Evolutionary conservation across 1,140 invertebrate species (phyloP).

Genomic region (Parasteatoda tepidariorum): DNA sequence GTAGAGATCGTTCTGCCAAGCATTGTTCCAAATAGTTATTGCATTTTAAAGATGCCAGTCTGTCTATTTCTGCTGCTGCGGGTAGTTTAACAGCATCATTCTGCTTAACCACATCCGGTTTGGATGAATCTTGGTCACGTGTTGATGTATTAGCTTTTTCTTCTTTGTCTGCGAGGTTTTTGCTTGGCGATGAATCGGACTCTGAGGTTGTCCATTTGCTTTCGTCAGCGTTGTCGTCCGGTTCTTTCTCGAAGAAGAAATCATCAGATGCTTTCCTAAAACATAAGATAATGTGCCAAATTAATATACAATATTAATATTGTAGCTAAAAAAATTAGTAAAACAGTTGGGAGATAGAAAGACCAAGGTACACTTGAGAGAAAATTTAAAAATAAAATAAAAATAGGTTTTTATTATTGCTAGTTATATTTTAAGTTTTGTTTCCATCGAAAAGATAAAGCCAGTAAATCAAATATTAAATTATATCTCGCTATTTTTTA

Average conservation of each 20-base stretch:
- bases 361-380: no score
- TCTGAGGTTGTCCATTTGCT: not conserved
- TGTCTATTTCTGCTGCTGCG: not conserved
- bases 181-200: not conserved
- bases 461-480: no score
- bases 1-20: not conserved
- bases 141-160: not conserved
- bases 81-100: not conserved
- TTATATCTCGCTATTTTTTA: no score
- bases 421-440: no score
- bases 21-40: constrained; percentile 35
- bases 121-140: not conserved
- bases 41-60: not conserved
- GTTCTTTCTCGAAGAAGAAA: constrained; percentile 38
- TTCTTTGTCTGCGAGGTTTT: not conserved
- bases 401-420: no score
- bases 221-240: constrained; percentile 23
- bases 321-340: not conserved
- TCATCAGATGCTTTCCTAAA: constrained; percentile 44
- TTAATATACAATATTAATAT: not conserved
- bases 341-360: no score
- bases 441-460: no score
- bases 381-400: no score
- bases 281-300: no score
- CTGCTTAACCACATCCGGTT: not conserved